A percentile compares a stretch with the other conserved stretches of the same genome.
Evolutionary conservation across 1,140 invertebrate species (phyloP).

Genomic region (Contarinia nasturtii): DNA sequence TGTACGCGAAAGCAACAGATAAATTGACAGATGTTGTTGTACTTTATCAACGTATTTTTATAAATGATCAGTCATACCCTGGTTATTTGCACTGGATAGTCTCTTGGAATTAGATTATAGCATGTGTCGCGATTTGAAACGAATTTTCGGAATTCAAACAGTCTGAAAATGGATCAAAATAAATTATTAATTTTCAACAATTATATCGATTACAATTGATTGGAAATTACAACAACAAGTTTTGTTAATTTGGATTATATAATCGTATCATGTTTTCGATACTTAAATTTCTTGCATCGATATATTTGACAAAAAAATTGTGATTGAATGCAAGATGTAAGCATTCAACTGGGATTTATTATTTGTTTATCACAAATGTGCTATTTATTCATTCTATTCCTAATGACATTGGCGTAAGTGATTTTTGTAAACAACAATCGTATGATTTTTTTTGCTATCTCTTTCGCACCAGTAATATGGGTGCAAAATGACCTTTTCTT

Average conservation of each 20-base stretch:
- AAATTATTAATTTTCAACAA: neutral
- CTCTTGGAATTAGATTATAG: constrained; percentile 54
- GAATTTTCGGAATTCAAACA: constrained; percentile 79
- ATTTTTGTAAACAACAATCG: neutral
- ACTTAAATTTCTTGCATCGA: too few species aligned
- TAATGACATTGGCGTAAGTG: neutral
- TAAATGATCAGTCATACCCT: too few species aligned
- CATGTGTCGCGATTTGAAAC: constrained; percentile 68
- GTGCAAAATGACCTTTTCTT: constrained; percentile 9
- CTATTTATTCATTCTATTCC: neutral
- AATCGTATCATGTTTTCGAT: too few species aligned
- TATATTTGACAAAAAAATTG: too few species aligned
- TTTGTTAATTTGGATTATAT: neutral
- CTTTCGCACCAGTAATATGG: neutral
- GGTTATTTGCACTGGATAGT: constrained; percentile 77
- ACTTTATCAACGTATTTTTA: too few species aligned
- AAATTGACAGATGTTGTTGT: constrained; percentile 1
- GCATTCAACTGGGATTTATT: too few species aligned
- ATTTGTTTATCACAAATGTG: neutral
- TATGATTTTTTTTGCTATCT: neutral
- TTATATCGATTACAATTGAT: neutral
- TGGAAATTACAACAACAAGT: neutral
- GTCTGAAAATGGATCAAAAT: constrained; percentile 30
- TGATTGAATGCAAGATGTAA: neutral
- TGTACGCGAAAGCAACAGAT: constrained; percentile 20